Base-by-base conservation (phyloP, 1,140 invertebrate genomes). In the Pseudomyrmex concolor region DNA sequence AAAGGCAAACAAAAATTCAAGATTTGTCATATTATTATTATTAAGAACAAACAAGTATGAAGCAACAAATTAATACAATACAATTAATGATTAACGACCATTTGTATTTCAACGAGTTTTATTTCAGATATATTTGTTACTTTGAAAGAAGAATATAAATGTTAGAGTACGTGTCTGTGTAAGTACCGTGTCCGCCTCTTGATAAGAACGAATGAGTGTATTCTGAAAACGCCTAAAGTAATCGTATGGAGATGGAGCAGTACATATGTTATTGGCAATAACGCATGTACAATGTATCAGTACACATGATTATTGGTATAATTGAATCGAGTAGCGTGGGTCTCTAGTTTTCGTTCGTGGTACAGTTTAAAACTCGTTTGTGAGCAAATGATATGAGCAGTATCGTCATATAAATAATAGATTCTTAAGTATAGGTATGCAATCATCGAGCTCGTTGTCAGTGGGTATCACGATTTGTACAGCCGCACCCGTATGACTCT, bases 371-470 rank as follows among this genome's bases (percentile, higher is more conserved):
- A 88, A 82, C 66, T 80, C 63, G 50, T 88, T 87, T 87, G 76
- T 72, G 77, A 87, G 54, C 54, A 67, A 87, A 73, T 88, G 60
- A 68, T 83, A 85, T 71, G 78, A 89, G 34, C 84, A 88, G 73
- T 78, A 83, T 88, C 78, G 78, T 89, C 87, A 88, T 73, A 68
- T 78, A 88, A 73, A 77, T 78, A 71, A 45, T 89, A 87, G 87
- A 85, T 71, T 87, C 54, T 74, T 89, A 88, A 89, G 83, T 85
- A 68, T 85, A 88, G 17, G 60, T 85, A 57, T 85, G 72, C 86
- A 77, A 88, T 89, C 86, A 71, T 66, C 34, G 68, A 87, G 54
- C 78, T 89, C 87, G 51, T 76, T 85, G 86, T 89, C 87, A 85
- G 80, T 62, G 87, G 83, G 72, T 51, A 81, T 59, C 62, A 83